Conservation (phyloP, 2,113 vertebrate species). For the Mirounga angustirostris region DNA sequence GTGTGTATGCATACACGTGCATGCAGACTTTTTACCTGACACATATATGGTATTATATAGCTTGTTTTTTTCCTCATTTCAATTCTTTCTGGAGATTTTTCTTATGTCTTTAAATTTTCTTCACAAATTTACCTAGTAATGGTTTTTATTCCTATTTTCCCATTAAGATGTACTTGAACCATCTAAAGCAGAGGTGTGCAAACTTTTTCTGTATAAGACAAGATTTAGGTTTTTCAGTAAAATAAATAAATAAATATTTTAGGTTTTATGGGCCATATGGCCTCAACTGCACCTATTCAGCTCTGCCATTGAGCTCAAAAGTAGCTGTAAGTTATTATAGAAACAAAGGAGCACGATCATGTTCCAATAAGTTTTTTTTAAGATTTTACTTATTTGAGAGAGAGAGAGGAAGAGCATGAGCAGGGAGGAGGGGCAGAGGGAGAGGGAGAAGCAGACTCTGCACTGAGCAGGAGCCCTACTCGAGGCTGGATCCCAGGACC, state of each 20-base stretch:
- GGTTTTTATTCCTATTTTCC: background rate
- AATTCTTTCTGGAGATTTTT: slow-evolving; percentile 45
- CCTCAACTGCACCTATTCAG: background rate
- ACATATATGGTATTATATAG: background rate
- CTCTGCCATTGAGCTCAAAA: slow-evolving; percentile 46
- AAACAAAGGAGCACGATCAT: background rate
- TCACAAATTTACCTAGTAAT: slow-evolving; percentile 2
- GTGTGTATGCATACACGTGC: background rate
- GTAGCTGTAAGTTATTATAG: background rate
- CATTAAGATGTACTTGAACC: background rate
- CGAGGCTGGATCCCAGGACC: background rate
- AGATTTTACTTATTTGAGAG: background rate
- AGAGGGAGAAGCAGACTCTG: background rate
- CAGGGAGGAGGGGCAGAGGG: background rate
- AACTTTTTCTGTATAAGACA: slow-evolving; percentile 6
- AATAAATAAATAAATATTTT: slow-evolving; percentile 17
- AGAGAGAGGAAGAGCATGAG: background rate
- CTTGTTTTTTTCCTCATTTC: background rate
- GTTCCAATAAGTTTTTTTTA: background rate
- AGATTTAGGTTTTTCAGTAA: background rate
- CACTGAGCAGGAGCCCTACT: background rate
- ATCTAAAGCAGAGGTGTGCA: slow-evolving; percentile 21
- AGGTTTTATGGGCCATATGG: background rate
- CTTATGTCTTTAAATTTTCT: slow-evolving; percentile 22
- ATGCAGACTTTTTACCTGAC: background rate